Percentiles rank a stretch among this genome's conserved stretches.
Conservation (phyloP, 2,113 vertebrate species). For the Rana temporaria region DNA sequence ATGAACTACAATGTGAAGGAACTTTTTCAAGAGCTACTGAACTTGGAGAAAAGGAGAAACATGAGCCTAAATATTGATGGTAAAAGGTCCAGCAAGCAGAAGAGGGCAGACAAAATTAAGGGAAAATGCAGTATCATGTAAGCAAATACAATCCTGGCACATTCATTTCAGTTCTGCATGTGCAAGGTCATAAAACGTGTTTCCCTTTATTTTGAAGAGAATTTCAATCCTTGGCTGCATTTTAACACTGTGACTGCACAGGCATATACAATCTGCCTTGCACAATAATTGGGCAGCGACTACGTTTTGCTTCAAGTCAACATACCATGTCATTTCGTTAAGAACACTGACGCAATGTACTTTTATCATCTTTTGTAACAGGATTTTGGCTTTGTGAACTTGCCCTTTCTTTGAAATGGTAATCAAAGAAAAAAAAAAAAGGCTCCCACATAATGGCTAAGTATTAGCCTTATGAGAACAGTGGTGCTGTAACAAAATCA, state of each 20-base stretch:
- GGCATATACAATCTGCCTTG: conserved; percentile 25
- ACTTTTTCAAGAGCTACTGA: conserved; percentile 97
- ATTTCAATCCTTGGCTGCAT: conserved; percentile 35
- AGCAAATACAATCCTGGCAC: conserved; percentile 58
- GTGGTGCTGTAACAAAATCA: conserved; percentile 29
- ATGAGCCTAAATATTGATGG: conserved; percentile 94
- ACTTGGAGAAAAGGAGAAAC: conserved; percentile 92
- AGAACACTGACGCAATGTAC: conserved; percentile 1
- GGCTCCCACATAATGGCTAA: background rate
- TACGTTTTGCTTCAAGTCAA: conserved; percentile 9
- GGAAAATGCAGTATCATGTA: conserved; percentile 95
- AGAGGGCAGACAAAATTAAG: conserved; percentile 93
- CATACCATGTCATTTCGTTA: background rate
- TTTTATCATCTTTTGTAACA: conserved; percentile 33
- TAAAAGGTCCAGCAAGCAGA: conserved; percentile 90
- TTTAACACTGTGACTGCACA: conserved; percentile 62
- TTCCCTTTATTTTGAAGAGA: conserved; percentile 22
- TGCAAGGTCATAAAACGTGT: conserved; percentile 26
- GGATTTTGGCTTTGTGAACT: conserved; percentile 9
- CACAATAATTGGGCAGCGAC: background rate
- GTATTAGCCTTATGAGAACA: background rate
- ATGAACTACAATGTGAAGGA: conserved; percentile 98
- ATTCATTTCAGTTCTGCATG: conserved; percentile 27
- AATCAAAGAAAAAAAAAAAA: background rate
- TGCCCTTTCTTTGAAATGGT: background rate